phyloP scores from a whole-genome alignment of 2,797 vertebrate species.

The Chloroceryle inda region DNA sequence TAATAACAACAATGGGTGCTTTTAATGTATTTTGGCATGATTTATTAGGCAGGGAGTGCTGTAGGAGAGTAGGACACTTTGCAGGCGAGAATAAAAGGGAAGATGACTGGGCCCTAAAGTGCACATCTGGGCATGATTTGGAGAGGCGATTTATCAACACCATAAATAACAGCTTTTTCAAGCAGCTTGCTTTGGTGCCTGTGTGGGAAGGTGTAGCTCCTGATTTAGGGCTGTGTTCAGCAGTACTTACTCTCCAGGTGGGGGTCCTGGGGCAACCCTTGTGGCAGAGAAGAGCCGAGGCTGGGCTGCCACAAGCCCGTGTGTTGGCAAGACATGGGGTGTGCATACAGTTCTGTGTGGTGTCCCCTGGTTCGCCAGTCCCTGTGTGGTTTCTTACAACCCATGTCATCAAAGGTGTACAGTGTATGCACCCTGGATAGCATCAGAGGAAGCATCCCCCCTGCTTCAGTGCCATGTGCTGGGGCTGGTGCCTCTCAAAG shows the following conservation, averaged over 20 bases:
- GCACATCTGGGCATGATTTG: slow-evolving; percentile 68
- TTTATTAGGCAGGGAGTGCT: slow-evolving; percentile 30
- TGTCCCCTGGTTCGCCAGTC: background rate
- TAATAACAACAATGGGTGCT: slow-evolving; percentile 58
- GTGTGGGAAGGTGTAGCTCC: background rate
- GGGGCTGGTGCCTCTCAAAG: background rate
- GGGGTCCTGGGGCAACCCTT: background rate
- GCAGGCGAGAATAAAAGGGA: slow-evolving; percentile 59
- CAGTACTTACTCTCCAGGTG: background rate
- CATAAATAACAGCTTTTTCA: slow-evolving; percentile 54
- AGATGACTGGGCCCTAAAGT: slow-evolving; percentile 71
- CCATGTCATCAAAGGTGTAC: rapidly evolving
- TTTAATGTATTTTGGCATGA: slow-evolving; percentile 52
- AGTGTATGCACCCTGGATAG: rapidly evolving
- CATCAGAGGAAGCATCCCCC: background rate
- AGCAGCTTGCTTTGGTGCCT: slow-evolving; percentile 69
- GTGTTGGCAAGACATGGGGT: rapidly evolving
- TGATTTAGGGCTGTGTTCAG: slow-evolving; percentile 58
- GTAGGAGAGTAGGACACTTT: slow-evolving; percentile 10
- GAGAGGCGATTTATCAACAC: slow-evolving; percentile 64
- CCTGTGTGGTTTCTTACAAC: background rate
- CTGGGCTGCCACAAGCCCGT: background rate
- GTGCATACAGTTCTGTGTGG: rapidly evolving
- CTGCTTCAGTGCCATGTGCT: rapidly evolving
- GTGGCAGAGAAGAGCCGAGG: background rate